Percentiles rank a stretch among this genome's conserved stretches.
phyloP scores from a whole-genome alignment of 2,797 vertebrate genomes.

The Pelobates cultripes region DNA sequence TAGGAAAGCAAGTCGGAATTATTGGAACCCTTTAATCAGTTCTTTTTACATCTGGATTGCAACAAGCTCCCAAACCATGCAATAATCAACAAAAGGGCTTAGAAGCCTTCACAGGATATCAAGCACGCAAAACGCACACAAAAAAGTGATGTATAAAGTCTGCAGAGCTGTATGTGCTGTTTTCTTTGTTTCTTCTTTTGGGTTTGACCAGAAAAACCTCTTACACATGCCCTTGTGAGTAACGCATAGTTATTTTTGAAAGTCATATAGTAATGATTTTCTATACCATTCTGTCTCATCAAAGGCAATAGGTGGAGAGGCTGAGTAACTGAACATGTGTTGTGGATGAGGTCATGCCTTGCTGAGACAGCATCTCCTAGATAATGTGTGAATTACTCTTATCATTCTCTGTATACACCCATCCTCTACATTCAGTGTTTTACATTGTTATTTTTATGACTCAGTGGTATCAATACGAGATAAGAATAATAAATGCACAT shows the following conservation, averaged over 20 bases:
- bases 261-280: conserved; percentile 11
- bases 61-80: too few relatives aligned
- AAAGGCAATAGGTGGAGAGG: conserved; percentile 17
- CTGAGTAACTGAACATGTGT: conserved; percentile 24
- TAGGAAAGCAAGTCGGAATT: too few relatives aligned
- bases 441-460: conserved; percentile 7
- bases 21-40: too few relatives aligned
- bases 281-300: conserved; percentile 11
- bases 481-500: neutral
- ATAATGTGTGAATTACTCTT: conserved; percentile 35
- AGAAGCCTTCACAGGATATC: too few relatives aligned
- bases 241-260: neutral
- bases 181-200: neutral
- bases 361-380: conserved; percentile 26
- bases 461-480: conserved; percentile 32
- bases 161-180: too few relatives aligned
- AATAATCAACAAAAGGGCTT: too few relatives aligned
- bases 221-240: conserved; percentile 25
- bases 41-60: too few relatives aligned
- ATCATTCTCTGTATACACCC: conserved; percentile 38
- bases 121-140: too few relatives aligned
- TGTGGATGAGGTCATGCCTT: conserved; percentile 29
- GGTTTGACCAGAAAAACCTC: conserved; percentile 23
- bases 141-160: too few relatives aligned
- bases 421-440: conserved; percentile 1